phyloP scores from a whole-genome alignment of 1,140 invertebrate genomes.

The Micrasema minimum region DNA sequence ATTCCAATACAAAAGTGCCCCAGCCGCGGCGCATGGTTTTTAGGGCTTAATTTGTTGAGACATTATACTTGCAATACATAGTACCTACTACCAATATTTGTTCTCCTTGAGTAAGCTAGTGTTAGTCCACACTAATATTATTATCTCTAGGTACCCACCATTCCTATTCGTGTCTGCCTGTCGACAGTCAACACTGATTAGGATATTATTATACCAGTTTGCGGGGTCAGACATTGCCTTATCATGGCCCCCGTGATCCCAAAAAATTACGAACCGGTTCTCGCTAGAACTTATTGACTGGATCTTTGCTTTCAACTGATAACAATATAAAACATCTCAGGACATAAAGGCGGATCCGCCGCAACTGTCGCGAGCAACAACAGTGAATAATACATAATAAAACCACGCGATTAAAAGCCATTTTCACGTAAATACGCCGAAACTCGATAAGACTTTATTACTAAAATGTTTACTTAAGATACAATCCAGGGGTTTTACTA shows the following conservation, averaged over 20 bases:
- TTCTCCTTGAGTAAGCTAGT: too few species aligned
- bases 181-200: conserved; percentile 13
- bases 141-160: conserved; percentile 8
- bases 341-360: conserved; percentile 30
- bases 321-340: conserved; percentile 3
- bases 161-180: conserved; percentile 20
- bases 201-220: conserved; percentile 48
- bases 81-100: too few species aligned
- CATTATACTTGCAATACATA: too few species aligned
- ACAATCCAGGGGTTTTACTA: conserved; percentile 20
- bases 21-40: too few species aligned
- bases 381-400: neutral
- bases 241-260: conserved; percentile 50
- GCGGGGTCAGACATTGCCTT: conserved; percentile 40
- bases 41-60: too few species aligned
- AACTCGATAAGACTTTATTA: conserved; percentile 42
- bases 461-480: conserved; percentile 30
- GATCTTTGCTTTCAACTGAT: conserved; percentile 39
- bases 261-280: conserved; percentile 49
- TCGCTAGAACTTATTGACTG: conserved; percentile 48
- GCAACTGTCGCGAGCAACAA: conserved; percentile 1
- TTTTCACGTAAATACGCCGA: neutral
- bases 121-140: neutral
- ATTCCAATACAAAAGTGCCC: too few species aligned
- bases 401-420: conserved; percentile 2